These are phyloP conservation scores for Enteromius mattozi DNA, from an alignment of 2,797 vertebrate species.

Conservation along the genomic window DNA sequence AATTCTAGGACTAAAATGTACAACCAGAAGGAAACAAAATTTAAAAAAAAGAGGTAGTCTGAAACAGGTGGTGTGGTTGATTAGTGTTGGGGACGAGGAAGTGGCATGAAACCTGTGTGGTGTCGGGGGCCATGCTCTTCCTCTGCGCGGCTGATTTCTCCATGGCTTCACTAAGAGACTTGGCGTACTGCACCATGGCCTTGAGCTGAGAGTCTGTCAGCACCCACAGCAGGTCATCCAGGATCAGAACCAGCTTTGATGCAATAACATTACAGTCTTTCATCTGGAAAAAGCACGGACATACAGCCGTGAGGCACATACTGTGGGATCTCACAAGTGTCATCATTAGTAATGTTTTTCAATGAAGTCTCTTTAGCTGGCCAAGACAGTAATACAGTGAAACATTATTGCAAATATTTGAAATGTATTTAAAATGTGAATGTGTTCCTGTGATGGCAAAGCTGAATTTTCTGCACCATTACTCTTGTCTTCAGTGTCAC, in stretches of 20 bases:
- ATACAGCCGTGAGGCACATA: background rate
- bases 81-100: background rate
- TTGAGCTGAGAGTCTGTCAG: slow-evolving; percentile 98
- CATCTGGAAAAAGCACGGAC: slow-evolving; percentile 75
- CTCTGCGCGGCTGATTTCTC: slow-evolving; percentile 96
- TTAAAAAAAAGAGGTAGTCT: background rate
- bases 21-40: background rate
- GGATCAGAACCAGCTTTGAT: slow-evolving; percentile 92
- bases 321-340: background rate
- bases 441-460: too few relatives aligned
- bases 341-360: background rate
- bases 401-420: background rate
- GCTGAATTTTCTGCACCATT: too few relatives aligned
- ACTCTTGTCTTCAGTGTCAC: background rate
- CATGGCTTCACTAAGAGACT: slow-evolving; percentile 98
- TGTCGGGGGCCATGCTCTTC: slow-evolving; percentile 93
- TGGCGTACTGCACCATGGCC: slow-evolving; percentile 98
- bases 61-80: slow-evolving; percentile 12
- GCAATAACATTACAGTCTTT: slow-evolving; percentile 98
- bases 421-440: too few relatives aligned
- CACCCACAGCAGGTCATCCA: slow-evolving; percentile 98
- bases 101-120: slow-evolving; percentile 70
- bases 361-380: background rate
- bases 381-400: background rate
- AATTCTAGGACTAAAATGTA: background rate